Evolutionary conservation across 2,113 vertebrate genomes (phyloP).

Genomic region (Gorilla gorilla): DNA sequence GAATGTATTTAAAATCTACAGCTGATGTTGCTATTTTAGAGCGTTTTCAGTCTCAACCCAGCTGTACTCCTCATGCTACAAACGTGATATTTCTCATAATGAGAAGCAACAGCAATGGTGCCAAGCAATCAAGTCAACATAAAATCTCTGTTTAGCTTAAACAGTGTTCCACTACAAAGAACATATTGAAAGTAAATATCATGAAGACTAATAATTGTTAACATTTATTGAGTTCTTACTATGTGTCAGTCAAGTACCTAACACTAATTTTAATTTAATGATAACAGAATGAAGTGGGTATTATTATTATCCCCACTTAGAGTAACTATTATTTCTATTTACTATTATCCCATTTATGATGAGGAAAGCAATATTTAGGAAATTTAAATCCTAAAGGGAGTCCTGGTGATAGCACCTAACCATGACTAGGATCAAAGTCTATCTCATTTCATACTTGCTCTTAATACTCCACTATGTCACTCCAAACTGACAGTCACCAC

Average conservation of each 20-base stretch:
- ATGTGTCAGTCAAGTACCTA: not conserved
- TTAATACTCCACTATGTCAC: not conserved
- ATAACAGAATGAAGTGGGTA: not conserved
- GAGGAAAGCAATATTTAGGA: not conserved
- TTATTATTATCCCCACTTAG: not conserved
- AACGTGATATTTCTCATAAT: not conserved
- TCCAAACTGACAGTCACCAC: not conserved
- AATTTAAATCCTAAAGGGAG: not conserved
- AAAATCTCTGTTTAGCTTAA: not conserved
- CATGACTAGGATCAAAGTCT: not conserved
- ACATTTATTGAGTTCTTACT: not conserved
- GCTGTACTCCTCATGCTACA: not conserved
- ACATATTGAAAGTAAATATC: not conserved
- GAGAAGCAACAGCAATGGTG: not conserved
- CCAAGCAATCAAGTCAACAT: not conserved
- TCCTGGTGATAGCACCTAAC: not conserved
- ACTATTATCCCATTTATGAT: not conserved
- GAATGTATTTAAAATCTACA: constrained; percentile 42
- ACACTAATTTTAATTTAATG: not conserved
- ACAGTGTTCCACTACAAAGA: not conserved
- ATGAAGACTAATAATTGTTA: not conserved
- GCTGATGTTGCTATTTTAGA: not conserved
- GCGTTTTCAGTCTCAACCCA: not conserved
- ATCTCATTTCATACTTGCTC: not conserved
- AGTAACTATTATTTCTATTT: not conserved